These are phyloP conservation scores for Tinamus major DNA, from an alignment of 2,797 vertebrate species.

Conservation along the genomic window DNA sequence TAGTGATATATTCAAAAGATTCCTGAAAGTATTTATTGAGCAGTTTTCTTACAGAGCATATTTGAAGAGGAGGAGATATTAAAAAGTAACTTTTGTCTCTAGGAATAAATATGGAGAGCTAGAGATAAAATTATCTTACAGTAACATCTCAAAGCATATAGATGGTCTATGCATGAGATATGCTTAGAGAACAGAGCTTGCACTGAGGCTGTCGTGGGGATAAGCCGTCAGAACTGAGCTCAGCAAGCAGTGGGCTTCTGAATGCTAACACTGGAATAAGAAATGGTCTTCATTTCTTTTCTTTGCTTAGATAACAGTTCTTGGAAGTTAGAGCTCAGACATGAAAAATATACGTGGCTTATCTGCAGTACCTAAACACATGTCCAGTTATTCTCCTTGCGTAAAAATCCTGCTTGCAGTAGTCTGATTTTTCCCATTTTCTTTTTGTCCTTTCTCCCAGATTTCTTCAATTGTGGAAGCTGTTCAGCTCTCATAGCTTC, in stretches of 20 bases:
- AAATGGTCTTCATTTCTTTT: background rate
- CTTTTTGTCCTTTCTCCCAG: background rate
- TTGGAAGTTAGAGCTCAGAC: background rate
- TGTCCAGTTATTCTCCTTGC: background rate
- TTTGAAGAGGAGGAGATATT: background rate
- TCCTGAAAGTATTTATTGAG: background rate
- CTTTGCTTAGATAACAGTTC: accelerated
- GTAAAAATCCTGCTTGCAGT: background rate
- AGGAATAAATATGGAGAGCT: background rate
- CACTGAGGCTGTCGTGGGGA: background rate
- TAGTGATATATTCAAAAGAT: background rate
- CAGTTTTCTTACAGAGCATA: background rate
- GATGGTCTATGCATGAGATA: background rate
- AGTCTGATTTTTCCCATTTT: background rate
- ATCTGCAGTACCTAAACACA: background rate
- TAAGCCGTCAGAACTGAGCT: background rate
- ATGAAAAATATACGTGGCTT: accelerated
- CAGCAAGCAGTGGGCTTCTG: background rate
- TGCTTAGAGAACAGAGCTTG: background rate
- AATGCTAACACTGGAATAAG: background rate
- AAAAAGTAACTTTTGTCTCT: background rate
- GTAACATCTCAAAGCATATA: background rate
- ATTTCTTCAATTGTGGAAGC: background rate
- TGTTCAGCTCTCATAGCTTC: background rate
- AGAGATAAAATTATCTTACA: background rate